phyloP scores from a whole-genome alignment of 2,113 vertebrate genomes.

The Eolophus roseicapilla region DNA sequence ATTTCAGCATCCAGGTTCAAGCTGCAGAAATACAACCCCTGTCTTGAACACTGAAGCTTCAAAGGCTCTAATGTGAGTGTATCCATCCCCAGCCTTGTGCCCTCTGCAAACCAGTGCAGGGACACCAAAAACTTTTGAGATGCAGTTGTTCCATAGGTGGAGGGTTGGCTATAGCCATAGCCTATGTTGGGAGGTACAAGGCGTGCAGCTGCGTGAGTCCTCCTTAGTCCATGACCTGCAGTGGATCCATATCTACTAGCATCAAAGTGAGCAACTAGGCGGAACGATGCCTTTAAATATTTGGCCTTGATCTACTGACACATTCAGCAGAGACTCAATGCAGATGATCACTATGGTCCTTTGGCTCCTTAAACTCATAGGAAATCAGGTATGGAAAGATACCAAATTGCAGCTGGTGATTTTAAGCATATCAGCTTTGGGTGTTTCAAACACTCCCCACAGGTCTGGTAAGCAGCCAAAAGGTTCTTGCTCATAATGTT shows the following conservation, averaged over 20 bases:
- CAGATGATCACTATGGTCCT: background rate
- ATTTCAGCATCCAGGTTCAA: background rate
- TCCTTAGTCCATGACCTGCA: background rate
- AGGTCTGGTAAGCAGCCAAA: background rate
- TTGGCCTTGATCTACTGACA: background rate
- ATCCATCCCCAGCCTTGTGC: fast-evolving
- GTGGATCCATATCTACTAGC: background rate
- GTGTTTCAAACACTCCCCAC: background rate
- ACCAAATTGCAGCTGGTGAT: background rate
- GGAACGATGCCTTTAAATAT: background rate
- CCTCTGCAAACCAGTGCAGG: background rate
- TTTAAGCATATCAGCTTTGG: background rate
- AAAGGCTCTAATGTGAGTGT: background rate
- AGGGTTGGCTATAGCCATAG: background rate
- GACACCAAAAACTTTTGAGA: background rate
- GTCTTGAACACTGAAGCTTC: background rate
- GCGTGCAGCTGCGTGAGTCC: fast-evolving
- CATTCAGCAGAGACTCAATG: background rate
- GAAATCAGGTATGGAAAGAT: background rate
- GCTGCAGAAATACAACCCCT: background rate
- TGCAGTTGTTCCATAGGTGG: background rate
- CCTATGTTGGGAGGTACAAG: background rate
- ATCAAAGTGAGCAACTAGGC: background rate
- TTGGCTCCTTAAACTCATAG: background rate
- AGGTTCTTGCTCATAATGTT: background rate